Percentiles rank a stretch among this genome's conserved stretches.
Conservation (phyloP, 2,113 vertebrate genomes). For the Lepisosteus osseus region DNA sequence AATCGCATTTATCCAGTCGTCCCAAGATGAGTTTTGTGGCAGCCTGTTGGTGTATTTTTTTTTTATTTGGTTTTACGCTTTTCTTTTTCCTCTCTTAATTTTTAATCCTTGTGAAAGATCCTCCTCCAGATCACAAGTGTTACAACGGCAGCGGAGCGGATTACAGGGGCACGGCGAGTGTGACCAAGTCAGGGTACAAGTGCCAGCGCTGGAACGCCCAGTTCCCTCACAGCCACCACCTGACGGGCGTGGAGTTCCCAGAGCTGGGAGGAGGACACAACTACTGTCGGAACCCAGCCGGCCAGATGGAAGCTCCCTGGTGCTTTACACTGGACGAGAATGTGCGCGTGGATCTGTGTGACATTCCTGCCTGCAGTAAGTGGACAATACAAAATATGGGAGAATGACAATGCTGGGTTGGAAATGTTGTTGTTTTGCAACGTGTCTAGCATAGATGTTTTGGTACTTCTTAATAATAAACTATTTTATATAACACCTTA, state of each 20-base stretch:
- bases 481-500: too few relatives aligned
- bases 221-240: slow-evolving; percentile 82
- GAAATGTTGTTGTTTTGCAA: too few relatives aligned
- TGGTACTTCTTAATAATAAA: too few relatives aligned
- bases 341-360: slow-evolving; percentile 87
- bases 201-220: slow-evolving; percentile 89
- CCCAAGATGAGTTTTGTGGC: too few relatives aligned
- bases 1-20: too few relatives aligned
- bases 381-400: slow-evolving; percentile 31
- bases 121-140: slow-evolving; percentile 81
- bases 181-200: slow-evolving; percentile 82
- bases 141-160: slow-evolving; percentile 87
- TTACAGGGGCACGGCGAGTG: slow-evolving; percentile 81
- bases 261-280: slow-evolving; percentile 87
- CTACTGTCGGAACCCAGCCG: slow-evolving; percentile 91
- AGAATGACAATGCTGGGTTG: too few relatives aligned
- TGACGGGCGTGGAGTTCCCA: slow-evolving; percentile 74
- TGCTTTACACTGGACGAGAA: slow-evolving; percentile 91
- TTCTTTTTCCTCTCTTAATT: slow-evolving; percentile 10
- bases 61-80: background rate
- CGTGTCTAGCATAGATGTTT: too few relatives aligned
- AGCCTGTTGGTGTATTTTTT: background rate
- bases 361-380: slow-evolving; percentile 90
- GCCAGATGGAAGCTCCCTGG: slow-evolving; percentile 92
- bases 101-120: slow-evolving; percentile 45